Evolutionary conservation across 2,797 vertebrate genomes (phyloP).

Genomic region (Spea hammondii): DNA sequence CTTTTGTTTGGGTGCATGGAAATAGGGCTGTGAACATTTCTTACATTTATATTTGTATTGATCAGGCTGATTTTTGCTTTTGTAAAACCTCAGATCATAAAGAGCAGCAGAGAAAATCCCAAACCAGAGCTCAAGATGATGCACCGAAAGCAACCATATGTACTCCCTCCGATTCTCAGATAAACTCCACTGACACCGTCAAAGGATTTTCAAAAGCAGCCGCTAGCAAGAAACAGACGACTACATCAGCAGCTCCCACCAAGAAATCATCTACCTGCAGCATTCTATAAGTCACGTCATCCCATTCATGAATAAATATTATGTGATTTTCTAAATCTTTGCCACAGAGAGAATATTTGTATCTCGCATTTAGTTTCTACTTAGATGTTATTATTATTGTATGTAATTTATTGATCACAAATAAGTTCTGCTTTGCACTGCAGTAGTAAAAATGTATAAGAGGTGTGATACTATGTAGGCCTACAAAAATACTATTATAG

Average conservation of each 20-base stretch:
- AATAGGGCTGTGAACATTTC: too few relatives aligned
- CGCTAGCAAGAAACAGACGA: background rate
- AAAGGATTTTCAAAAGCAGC: background rate
- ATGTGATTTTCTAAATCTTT: too few relatives aligned
- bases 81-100: background rate
- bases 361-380: too few relatives aligned
- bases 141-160: background rate
- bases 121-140: background rate
- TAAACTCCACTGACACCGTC: background rate
- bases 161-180: background rate
- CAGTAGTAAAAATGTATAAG: too few relatives aligned
- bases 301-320: background rate
- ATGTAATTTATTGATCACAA: too few relatives aligned
- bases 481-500: too few relatives aligned
- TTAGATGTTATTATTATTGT: too few relatives aligned
- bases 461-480: too few relatives aligned
- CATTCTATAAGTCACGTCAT: background rate
- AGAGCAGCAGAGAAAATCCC: background rate
- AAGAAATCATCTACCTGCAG: slow-evolving; percentile 2
- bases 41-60: too few relatives aligned
- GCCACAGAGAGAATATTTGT: too few relatives aligned
- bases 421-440: too few relatives aligned
- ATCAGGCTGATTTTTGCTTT: background rate
- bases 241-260: background rate
- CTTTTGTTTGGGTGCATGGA: too few relatives aligned